Evolutionary conservation across 92 coral and sea anemone genomes (phyloP).

Genomic region (Epizoanthus illoricatus): DNA sequence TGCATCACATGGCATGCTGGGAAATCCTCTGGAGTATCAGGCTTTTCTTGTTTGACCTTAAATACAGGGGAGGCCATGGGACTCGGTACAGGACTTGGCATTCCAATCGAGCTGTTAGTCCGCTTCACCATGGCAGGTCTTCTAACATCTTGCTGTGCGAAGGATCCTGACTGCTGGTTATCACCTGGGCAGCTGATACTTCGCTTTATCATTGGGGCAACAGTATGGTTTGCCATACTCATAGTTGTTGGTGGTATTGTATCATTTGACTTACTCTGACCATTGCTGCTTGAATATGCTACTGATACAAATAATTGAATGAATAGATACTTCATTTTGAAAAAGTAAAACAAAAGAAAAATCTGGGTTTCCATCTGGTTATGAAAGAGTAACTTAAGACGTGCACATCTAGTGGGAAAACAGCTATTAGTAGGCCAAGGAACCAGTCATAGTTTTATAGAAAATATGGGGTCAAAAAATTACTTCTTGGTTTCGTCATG

Average conservation of each 20-base stretch:
- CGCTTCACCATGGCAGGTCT: constrained; percentile 52
- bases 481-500: too few species aligned
- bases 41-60: constrained; percentile 67
- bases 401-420: too few species aligned
- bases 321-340: neutral
- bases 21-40: constrained; percentile 59
- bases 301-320: neutral
- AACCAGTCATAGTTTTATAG: too few species aligned
- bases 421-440: too few species aligned
- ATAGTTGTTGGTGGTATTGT: neutral
- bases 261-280: constrained; percentile 19
- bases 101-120: constrained; percentile 60
- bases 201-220: constrained; percentile 56
- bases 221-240: constrained; percentile 28
- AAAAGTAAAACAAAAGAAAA: too few species aligned
- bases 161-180: neutral
- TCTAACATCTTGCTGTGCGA: neutral
- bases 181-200: constrained; percentile 59
- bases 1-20: constrained; percentile 54
- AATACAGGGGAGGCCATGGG: constrained; percentile 52
- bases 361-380: too few species aligned
- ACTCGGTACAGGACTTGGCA: constrained; percentile 48
- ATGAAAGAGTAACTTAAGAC: too few species aligned
- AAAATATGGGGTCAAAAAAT: too few species aligned
- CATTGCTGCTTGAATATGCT: constrained; percentile 31